Evolutionary conservation across 53 echinoderm and acorn worm species (phyloP).

Genomic region (Patiria pectinifera): DNA sequence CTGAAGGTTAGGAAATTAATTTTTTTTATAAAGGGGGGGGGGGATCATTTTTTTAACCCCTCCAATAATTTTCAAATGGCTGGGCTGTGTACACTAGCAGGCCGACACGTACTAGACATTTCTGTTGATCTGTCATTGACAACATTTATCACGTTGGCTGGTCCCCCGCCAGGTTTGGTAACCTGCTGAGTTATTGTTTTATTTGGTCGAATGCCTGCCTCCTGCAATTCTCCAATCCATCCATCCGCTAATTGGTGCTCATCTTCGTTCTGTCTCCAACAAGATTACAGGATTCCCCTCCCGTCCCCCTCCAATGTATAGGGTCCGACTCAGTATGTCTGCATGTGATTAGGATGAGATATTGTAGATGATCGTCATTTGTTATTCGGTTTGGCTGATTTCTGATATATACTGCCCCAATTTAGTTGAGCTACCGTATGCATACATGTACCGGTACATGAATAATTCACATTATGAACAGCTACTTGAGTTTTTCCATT

Average conservation of each 20-base stretch:
- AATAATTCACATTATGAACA: neutral
- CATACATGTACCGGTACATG: neutral
- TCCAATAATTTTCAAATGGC: neutral
- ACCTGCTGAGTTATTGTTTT: constrained; percentile 15
- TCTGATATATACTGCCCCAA: too few relatives aligned
- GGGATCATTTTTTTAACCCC: neutral
- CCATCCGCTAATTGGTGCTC: neutral
- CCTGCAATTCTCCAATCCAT: neutral
- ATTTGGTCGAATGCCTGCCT: neutral
- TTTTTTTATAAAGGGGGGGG: neutral
- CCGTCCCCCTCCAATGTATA: neutral
- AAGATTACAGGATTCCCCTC: neutral
- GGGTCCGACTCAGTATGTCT: neutral
- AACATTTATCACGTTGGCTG: constrained; percentile 5
- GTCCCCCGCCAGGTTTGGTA: constrained; percentile 7
- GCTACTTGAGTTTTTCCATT: neutral
- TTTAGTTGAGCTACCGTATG: neutral
- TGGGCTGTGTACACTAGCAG: constrained; percentile 20
- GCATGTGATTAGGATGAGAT: neutral
- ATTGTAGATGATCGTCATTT: neutral
- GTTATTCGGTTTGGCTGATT: neutral
- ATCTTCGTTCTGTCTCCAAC: neutral
- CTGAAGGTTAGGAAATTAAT: constrained; percentile 48
- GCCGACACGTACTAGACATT: neutral
- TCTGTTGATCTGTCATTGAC: neutral